Conservation (phyloP, 2,113 vertebrate genomes). For the Chrysemys picta region DNA sequence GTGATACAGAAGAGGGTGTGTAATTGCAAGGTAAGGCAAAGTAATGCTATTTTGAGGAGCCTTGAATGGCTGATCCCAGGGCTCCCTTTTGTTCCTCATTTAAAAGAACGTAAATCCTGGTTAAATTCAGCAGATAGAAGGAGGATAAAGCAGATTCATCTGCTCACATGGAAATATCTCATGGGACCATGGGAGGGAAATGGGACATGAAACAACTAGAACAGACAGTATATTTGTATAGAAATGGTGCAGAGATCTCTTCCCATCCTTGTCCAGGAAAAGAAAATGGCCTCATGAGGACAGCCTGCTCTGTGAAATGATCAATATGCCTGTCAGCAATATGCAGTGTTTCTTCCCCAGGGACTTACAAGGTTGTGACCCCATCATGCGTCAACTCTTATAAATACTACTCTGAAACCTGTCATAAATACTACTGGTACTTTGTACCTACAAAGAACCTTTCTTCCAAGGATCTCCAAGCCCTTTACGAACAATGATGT, state of each 20-base stretch:
- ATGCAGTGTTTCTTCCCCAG: neutral
- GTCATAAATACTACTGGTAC: constrained; percentile 19
- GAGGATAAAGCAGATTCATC: constrained; percentile 17
- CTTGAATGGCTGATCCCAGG: constrained; percentile 24
- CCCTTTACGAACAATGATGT: neutral
- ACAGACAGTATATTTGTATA: neutral
- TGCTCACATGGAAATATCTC: constrained; percentile 13
- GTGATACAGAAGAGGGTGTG: constrained; percentile 37
- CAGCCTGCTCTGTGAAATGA: constrained; percentile 40
- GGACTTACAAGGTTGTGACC: constrained; percentile 43
- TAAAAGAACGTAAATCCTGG: constrained; percentile 16
- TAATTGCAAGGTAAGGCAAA: constrained; percentile 32
- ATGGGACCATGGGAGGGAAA: constrained; percentile 7
- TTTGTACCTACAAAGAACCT: neutral
- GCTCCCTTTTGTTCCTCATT: constrained; percentile 27
- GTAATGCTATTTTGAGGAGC: constrained; percentile 18
- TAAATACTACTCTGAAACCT: neutral
- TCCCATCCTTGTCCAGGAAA: neutral
- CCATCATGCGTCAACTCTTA: neutral
- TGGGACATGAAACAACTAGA: neutral
- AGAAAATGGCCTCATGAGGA: neutral
- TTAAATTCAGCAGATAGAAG: neutral
- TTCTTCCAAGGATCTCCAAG: neutral
- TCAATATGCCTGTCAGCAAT: constrained; percentile 27
- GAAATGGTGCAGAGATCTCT: constrained; percentile 23